Base-by-base conservation (phyloP, 2,888 invertebrate species). In the Parapristionchus giblindavisi region DNA sequence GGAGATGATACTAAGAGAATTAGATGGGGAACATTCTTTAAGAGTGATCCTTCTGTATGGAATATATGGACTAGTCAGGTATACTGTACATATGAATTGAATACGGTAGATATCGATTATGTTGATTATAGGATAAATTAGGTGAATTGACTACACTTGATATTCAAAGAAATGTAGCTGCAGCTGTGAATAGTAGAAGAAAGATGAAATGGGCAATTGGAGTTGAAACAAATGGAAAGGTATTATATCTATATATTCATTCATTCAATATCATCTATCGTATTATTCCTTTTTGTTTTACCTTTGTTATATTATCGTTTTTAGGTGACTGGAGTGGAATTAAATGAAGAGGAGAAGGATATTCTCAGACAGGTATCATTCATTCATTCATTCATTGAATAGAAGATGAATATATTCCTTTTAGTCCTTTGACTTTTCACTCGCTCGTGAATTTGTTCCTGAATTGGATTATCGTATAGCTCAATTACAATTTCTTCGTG, bases 221-320 rank as follows among this genome's bases (percentile, higher is more conserved):
- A 71, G 70, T 71, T 21, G 70, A 71, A 56, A 71, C 21, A 40
- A 71, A 71, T 56, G 70, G 70, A 56, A 71, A 56, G 70, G 70
- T 71, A 2, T 29, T 40, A 0, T 17, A 43, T 8, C 8, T 8
- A 8, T 11, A 29, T 34, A 11, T 21, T 34, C 32, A 58, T 21
- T 2, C 36, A 34, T 8, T 32, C 58, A 36, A 34, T 58, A 2
- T 32, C 11, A 43, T 8, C 43, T 43, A 8, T n/a, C n/a, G n/a
- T n/a, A n/a, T n/a, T n/a, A n/a, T n/a, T n/a, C n/a, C n/a, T n/a
- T n/a, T n/a, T n/a, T n/a, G n/a, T n/a, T n/a, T n/a, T n/a, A n/a
- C 17, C 40, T 0, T 17, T 32, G n/a, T 34, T 34, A 27, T 8
- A 32, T 29, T 60, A 24, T 6, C 24, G 27, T 52, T n/a, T 68